Base-by-base conservation (phyloP, 2,797 vertebrate species). In the Clarias pachynema region DNA sequence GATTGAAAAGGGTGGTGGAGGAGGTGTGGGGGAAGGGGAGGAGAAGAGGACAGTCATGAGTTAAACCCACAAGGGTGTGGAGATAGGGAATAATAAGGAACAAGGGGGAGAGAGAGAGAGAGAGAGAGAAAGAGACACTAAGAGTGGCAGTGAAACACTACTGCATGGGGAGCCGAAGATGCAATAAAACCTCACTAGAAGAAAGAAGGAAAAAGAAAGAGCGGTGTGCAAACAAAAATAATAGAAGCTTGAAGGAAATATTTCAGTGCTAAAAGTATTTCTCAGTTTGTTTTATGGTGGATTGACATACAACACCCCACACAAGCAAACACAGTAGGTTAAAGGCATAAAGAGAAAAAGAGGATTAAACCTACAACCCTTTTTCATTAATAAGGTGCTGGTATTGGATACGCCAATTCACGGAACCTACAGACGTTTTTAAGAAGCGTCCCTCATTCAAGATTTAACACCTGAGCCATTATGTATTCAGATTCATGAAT, bases 21-120 rank as follows among this genome's bases (percentile, higher is more conserved):
- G 77, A 86, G 16, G 82, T 69, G 31, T 82, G 87, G 91, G 88
- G 89, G 91, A 82, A 89, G 89, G 88, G 87, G 68, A 72, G 37
- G 40, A 72, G 74, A 83, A 84, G 86, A 86, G 56, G 70, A 49
- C n/a, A 66, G 81, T 84, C 85, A 88, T 79, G 84, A 88, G 86
- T 89, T 90, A 91, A 90, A 89, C 84, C 82, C 80, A 65, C 78
- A 29, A 82, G 77, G 84, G 78, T 69, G 80, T 83, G 82, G 49
- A 83, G 83, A 85, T 72, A 81, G 73, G 78, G 60, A 84, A 69
- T 77, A 70, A 29, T 20, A 34, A 82, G 60, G 22, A 65, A 84
- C 79, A 59, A 87, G 60, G 73, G 60, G 86, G 68, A 31, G 57
- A 85, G n/a, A 82, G 80, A 81, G 69, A 78, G 79, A 73, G 68